These are phyloP conservation scores for Euborellia annulipes DNA, from an alignment of 1,140 invertebrate genomes.

Conservation along the genomic window DNA sequence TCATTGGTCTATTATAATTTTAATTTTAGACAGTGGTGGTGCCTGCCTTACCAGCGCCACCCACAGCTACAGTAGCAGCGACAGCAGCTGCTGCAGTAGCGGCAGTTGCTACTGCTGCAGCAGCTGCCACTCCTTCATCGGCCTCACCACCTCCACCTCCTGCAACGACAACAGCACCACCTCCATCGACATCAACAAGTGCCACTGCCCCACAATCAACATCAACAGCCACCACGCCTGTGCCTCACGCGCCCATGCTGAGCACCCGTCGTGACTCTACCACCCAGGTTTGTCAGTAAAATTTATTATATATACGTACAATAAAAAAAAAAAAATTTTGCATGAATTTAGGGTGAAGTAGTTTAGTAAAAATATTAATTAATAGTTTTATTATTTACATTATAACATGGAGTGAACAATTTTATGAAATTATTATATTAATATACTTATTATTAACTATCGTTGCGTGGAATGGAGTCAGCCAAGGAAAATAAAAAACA, in stretches of 20 bases:
- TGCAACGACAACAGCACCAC: conserved; percentile 9
- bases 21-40: no score
- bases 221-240: conserved; percentile 15
- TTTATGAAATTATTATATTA: no score
- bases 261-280: conserved; percentile 61
- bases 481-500: no score
- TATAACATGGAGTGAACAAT: no score
- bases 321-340: no score
- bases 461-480: no score
- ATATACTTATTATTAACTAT: no score
- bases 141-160: conserved; percentile 25
- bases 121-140: conserved; percentile 23
- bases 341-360: no score
- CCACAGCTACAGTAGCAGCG: conserved; percentile 2
- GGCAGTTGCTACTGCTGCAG: conserved; percentile 6
- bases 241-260: conserved; percentile 34
- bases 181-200: conserved; percentile 7
- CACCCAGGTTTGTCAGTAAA: conserved; percentile 54
- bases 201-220: conserved; percentile 9
- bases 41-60: background rate
- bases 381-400: no score
- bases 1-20: no score
- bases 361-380: no score
- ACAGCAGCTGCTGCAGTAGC: conserved; percentile 10
- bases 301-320: no score